Conservation (phyloP, 2,797 vertebrate genomes). For the Poecilia gillii region DNA sequence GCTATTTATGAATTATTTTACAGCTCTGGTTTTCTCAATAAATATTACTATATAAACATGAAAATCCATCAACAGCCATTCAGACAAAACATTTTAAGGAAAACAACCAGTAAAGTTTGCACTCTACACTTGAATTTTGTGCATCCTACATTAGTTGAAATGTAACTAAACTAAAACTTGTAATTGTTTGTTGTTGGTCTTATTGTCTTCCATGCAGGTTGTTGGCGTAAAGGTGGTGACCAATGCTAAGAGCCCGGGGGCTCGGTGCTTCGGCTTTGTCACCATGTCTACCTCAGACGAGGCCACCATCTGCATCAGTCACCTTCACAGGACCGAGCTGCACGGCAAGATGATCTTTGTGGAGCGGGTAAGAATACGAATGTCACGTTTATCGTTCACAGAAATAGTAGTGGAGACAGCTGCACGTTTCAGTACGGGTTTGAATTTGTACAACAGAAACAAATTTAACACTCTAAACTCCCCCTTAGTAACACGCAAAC, state of each 20-base stretch:
- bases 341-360: slow-evolving; percentile 98
- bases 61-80: background rate
- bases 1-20: background rate
- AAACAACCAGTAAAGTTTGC: background rate
- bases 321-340: slow-evolving; percentile 94
- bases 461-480: background rate
- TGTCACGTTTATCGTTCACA: background rate
- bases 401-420: background rate
- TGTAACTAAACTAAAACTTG: background rate
- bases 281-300: slow-evolving; percentile 95
- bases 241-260: slow-evolving; percentile 95
- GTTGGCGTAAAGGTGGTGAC: slow-evolving; percentile 98
- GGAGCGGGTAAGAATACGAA: slow-evolving; percentile 83
- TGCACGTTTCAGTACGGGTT: background rate
- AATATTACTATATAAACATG: background rate
- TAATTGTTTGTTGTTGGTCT: background rate
- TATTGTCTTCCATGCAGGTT: slow-evolving; percentile 78
- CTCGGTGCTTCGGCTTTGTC: slow-evolving; percentile 98
- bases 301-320: slow-evolving; percentile 92
- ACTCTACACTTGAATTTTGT: background rate
- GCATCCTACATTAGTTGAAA: background rate
- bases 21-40: background rate
- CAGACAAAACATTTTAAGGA: background rate
- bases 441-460: background rate
- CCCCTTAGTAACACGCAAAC: background rate